phyloP scores from a whole-genome alignment of 23 tunicate species.

The Ciona savignyi region DNA sequence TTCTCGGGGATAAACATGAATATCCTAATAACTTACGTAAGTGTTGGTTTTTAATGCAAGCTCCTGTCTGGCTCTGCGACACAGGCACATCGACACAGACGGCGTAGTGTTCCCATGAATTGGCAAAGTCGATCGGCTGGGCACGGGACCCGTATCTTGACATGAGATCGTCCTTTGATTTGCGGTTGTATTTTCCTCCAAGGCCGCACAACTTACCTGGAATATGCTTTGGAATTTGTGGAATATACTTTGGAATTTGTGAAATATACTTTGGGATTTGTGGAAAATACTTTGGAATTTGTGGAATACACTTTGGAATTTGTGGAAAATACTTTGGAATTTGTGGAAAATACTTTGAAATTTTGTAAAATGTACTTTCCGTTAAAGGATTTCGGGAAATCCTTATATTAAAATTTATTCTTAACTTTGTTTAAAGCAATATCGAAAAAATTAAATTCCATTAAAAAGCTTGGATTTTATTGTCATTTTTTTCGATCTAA shows the following conservation, averaged over 20 bases:
- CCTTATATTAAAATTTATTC: too few species aligned
- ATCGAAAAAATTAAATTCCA: too few species aligned
- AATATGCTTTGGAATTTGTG: not conserved
- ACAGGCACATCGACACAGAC: not conserved
- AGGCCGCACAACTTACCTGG: slow-evolving; percentile 4
- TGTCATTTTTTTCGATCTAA: too few species aligned
- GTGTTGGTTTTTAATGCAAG: not conserved
- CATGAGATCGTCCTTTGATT: slow-evolving; percentile 1
- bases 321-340: slow-evolving; percentile 1
- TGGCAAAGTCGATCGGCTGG: not conserved
- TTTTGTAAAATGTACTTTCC: too few species aligned
- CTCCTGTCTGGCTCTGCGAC: not conserved
- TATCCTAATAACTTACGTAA: not conserved
- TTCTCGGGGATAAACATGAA: too few species aligned
- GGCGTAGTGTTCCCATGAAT: not conserved
- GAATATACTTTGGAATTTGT: not conserved
- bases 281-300: not conserved
- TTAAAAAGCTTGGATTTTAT: too few species aligned
- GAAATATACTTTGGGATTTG: not conserved
- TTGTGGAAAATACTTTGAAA: too few species aligned
- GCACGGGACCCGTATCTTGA: not conserved
- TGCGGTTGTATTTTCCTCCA: slow-evolving; percentile 1
- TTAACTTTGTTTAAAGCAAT: too few species aligned
- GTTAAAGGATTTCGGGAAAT: too few species aligned
- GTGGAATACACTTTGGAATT: not conserved